Base-by-base conservation (phyloP, 2,113 vertebrate species). In the Clupea harengus region DNA sequence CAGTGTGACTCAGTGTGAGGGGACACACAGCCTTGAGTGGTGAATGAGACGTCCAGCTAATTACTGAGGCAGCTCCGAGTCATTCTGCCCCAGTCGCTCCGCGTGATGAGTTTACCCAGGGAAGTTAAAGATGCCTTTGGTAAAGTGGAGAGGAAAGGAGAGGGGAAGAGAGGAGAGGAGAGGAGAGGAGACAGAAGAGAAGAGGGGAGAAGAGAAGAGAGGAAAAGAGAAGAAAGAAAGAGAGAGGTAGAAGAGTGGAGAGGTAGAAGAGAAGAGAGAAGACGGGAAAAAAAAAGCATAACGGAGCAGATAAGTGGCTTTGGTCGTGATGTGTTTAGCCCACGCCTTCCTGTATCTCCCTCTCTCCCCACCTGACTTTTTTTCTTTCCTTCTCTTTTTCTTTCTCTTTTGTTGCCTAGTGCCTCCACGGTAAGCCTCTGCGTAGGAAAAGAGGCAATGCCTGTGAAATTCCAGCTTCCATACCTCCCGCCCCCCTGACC, bases 41-140 rank as follows among this genome's bases (percentile, higher is more conserved):
- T 90, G 89, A 87, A 88, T 89, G 87, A 89, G 89, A 90, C 87
- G 91, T 92, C 91, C 89, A 87, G 90, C 89, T 92, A 91, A 91
- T 91, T 91, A 92, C 89, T 88, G 88, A 85, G 88, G 88, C 85
- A 86, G 86, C 44, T 85, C 54, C 45, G 83, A 92, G 84, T 81
- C 89, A 92, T 90, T 91, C 86, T 86, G 90, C 91, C 84, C 81
- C 84, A 90, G 88, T 88, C 81, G 60, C 82, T 88, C 81, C 85
- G 49, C 83, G 83, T 88, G 85, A 90, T 88, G 85, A 90, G 89
- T 88, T 88, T 88, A 89, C 87, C 89, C 87, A 85, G 54, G 86
- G 85, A 91, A 88, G 89, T 85, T 82, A 85, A 89, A 85, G 87
- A 89, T 88, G 89, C 90, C 85, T 83, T 89, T 91, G 88, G 84